These are phyloP conservation scores for Anguilla rostrata DNA, from an alignment of 2,113 vertebrate genomes.

Conservation along the genomic window DNA sequence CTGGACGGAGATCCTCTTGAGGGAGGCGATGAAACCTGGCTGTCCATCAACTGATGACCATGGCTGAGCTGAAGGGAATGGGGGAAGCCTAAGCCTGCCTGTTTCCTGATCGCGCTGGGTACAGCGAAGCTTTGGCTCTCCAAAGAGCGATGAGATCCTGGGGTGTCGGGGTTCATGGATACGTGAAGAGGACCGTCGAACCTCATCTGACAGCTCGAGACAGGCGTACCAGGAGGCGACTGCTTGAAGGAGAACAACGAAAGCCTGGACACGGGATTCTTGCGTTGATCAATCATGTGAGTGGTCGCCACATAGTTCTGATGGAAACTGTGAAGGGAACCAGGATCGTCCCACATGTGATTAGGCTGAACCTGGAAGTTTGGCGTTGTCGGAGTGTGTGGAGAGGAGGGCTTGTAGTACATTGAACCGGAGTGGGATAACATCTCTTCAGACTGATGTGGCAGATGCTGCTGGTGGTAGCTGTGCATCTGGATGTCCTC, in stretches of 20 bases:
- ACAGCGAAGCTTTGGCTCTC: constrained; percentile 79
- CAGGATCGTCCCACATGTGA: constrained; percentile 87
- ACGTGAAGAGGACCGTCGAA: constrained; percentile 86
- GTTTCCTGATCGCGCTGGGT: constrained; percentile 77
- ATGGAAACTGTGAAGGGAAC: constrained; percentile 85
- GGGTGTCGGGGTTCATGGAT: constrained; percentile 78
- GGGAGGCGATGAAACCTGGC: constrained; percentile 74
- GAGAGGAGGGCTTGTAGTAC: constrained; percentile 90
- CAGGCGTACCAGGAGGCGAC: constrained; percentile 76
- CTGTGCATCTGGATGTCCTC: constrained; percentile 88
- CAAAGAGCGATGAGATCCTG: constrained; percentile 73
- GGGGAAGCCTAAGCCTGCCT: constrained; percentile 78
- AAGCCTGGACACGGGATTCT: constrained; percentile 84
- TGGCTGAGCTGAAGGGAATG: constrained; percentile 82
- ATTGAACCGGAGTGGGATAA: constrained; percentile 81
- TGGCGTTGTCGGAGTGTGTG: constrained; percentile 74
- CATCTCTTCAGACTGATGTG: constrained; percentile 83
- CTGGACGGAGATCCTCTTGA: constrained; percentile 77
- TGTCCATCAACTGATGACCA: constrained; percentile 82
- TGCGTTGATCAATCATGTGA: constrained; percentile 84
- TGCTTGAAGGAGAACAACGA: constrained; percentile 95
- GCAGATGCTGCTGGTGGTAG: constrained; percentile 82
- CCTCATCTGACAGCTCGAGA: constrained; percentile 88
- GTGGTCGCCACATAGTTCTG: constrained; percentile 88
- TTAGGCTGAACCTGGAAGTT: constrained; percentile 79